Percentiles rank a stretch among this genome's conserved stretches.
Evolutionary conservation across 2,888 invertebrate species (phyloP).

Genomic region (Syrista parreyssii): DNA sequence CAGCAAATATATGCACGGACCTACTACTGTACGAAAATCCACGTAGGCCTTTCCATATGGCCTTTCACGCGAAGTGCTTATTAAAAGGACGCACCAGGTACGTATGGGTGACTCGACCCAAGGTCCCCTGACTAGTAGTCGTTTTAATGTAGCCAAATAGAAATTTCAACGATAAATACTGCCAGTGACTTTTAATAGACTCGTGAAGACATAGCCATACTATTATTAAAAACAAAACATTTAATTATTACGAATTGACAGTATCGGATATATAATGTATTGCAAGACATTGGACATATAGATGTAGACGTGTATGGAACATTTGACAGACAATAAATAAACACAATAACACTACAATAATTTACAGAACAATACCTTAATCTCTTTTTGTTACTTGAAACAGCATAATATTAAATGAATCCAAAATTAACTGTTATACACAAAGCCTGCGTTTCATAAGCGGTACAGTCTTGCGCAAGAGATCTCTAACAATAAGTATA

Average conservation of each 20-base stretch:
- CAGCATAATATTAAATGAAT: neutral
- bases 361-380: neutral
- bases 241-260: neutral
- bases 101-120: neutral
- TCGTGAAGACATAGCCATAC: neutral
- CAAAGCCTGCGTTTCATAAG: neutral
- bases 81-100: neutral
- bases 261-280: neutral
- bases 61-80: conserved; percentile 1
- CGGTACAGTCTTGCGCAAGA: neutral
- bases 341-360: neutral
- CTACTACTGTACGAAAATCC: neutral
- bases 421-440: neutral
- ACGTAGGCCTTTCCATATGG: neutral
- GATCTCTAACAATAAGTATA: neutral
- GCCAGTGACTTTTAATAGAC: neutral
- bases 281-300: neutral
- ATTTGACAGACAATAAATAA: neutral
- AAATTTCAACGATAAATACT: neutral
- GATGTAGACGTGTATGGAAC: neutral
- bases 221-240: neutral
- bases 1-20: neutral
- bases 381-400: neutral
- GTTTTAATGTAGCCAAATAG: neutral
- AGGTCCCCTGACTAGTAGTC: neutral